Evolutionary conservation across 2,888 invertebrate genomes (phyloP).

Genomic region (Philhelius pedissequus): DNA sequence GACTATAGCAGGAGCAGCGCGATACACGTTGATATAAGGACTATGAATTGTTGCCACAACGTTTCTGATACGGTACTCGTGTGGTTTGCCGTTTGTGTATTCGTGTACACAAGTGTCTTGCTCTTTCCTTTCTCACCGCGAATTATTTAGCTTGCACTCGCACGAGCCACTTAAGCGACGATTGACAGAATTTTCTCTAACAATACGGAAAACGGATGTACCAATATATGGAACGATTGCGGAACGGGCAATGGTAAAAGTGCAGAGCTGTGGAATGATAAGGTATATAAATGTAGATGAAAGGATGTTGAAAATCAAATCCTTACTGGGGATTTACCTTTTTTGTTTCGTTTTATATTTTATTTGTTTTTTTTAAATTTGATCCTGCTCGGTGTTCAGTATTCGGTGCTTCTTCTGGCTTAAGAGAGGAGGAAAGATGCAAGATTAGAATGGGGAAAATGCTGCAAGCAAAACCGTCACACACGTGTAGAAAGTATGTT

Average conservation of each 20-base stretch:
- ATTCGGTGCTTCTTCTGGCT: too few species aligned
- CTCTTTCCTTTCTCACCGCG: neutral
- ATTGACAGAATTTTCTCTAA: constrained; percentile 42
- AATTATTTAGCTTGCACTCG: neutral
- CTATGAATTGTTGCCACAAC: constrained; percentile 24
- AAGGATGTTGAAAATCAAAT: constrained; percentile 50
- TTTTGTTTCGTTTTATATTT: neutral
- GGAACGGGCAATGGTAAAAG: neutral
- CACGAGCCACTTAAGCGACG: constrained; percentile 39
- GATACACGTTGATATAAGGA: neutral
- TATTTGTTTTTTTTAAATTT: too few species aligned
- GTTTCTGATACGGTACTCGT: neutral
- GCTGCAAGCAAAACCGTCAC: neutral
- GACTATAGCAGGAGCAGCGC: too few species aligned
- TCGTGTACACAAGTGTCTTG: neutral
- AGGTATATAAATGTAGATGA: constrained; percentile 25
- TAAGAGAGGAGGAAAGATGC: too few species aligned
- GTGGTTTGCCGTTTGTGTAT: neutral
- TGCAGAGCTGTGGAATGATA: constrained; percentile 2
- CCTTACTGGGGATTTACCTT: constrained; percentile 14
- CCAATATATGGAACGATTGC: neutral
- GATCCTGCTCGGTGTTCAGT: too few species aligned
- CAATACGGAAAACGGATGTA: constrained; percentile 3
- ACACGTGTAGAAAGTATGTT: constrained; percentile 22
- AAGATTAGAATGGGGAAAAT: constrained; percentile 18